Evolutionary conservation across 2,888 invertebrate species (phyloP), one percentile per base, ranked within the genome.

Genomic region (Phortica magna): DNA sequence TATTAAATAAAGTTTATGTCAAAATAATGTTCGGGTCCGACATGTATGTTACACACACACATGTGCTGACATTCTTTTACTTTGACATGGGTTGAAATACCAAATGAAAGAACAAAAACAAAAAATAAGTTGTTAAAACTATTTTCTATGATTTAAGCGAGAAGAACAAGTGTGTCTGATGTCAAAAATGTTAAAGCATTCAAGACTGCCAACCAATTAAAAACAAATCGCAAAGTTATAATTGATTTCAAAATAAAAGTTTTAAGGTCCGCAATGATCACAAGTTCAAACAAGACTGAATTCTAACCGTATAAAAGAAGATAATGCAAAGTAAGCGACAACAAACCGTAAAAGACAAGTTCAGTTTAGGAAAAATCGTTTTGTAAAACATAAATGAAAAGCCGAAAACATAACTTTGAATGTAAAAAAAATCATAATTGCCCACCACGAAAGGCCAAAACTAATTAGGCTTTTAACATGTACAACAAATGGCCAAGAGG

Each of bases 161-260:
- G 31, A 31, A 31, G 31, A 31, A 31, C 31, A 31, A 2, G 31
- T 31, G 3, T 31, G 31, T 31, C 1, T 31, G 31, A 31, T 48
- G 48, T 14, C 48, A 48, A 48, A 48, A 48, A 9, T 48, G 48
- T 48, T 48, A 9, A 48, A 48, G 48, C 5, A 12, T 48, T 4
- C 14, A 61, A 61, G 19, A 43, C 43, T 14, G 42, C 17, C 10
- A 42, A 68, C 43, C 43, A 68, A 68, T 68, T 68, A 68, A 68
- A 68, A 68, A 68, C 43, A 19, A 19, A 43, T 68, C 39, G 42
- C 5, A 68, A 68, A 68, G 43, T 68, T 68, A 43, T 68, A 68
- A 68, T 68, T 68, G 68, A 43, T 68, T 68, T 68, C 19, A 19
- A 17, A 22, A n/a, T 61, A 48, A 31, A 31, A 31, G 31, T 31